Percentiles rank a stretch among this genome's conserved stretches.
phyloP scores from a whole-genome alignment of 2,797 vertebrate genomes.

The Aselliscus stoliczkanus region DNA sequence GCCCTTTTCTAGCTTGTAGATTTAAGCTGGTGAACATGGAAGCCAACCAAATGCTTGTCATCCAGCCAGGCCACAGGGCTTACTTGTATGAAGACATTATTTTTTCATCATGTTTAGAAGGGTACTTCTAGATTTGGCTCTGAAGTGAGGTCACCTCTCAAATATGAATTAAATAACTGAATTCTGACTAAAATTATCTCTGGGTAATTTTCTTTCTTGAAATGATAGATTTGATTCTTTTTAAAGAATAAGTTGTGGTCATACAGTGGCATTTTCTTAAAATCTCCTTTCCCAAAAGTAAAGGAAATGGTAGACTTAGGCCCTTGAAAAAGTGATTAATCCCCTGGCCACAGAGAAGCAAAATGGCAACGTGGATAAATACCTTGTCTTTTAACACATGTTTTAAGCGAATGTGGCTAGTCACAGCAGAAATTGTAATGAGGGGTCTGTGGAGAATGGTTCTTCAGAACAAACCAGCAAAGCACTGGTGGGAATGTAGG shows the following conservation, averaged over 20 bases:
- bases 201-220: conserved; percentile 54
- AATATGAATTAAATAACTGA: conserved; percentile 45
- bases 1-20: conserved; percentile 47
- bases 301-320: conserved; percentile 58
- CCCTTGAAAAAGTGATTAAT: conserved; percentile 66
- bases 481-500: conserved; percentile 61
- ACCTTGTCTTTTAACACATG: conserved; percentile 40
- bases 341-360: conserved; percentile 43
- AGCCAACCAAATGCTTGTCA: conserved; percentile 49
- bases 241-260: conserved; percentile 64
- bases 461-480: conserved; percentile 63
- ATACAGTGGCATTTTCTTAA: conserved; percentile 60
- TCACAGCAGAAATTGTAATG: conserved; percentile 63
- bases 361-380: conserved; percentile 70
- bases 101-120: conserved; percentile 43
- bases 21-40: conserved; percentile 67
- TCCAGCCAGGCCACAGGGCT: conserved; percentile 21
- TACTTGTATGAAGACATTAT: conserved; percentile 1
- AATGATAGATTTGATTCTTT: conserved; percentile 65
- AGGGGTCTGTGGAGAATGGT: conserved; percentile 44
- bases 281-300: conserved; percentile 61
- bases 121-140: background rate
- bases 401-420: conserved; percentile 60
- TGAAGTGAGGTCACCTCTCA: conserved; percentile 56
- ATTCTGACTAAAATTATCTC: conserved; percentile 65